Evolutionary conservation across 2,113 vertebrate genomes (phyloP).

Genomic region (Nyctereutes procyonoides): DNA sequence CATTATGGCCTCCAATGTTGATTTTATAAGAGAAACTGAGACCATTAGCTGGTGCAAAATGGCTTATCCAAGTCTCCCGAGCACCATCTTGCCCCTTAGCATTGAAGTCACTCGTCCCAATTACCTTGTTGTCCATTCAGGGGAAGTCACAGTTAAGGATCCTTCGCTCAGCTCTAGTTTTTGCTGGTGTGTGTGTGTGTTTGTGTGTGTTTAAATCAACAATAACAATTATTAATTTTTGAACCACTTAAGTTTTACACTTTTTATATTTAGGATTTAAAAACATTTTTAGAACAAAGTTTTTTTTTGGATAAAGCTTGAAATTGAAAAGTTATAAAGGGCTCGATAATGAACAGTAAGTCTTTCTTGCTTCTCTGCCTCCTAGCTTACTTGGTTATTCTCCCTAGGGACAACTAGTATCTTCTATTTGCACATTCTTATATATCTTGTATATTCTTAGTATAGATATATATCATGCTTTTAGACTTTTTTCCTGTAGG

Average conservation of each 20-base stretch:
- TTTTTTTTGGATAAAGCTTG: background rate
- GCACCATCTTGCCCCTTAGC: no score
- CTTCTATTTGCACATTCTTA: background rate
- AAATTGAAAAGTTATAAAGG: background rate
- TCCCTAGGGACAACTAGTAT: background rate
- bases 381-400: background rate
- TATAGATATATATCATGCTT: background rate
- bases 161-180: background rate
- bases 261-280: background rate
- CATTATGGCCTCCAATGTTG: background rate
- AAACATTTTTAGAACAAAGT: background rate
- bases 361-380: background rate
- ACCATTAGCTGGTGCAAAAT: background rate
- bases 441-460: background rate
- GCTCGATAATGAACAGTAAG: background rate
- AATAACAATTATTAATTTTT: background rate
- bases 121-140: background rate
- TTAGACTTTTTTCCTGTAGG: background rate
- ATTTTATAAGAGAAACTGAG: slow-evolving; percentile 29
- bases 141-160: background rate
- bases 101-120: background rate
- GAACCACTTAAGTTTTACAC: background rate
- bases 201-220: background rate
- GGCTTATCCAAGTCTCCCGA: background rate
- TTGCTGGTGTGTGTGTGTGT: background rate